Percentiles rank a stretch among this genome's conserved stretches.
These are phyloP conservation scores for Apantesis nais DNA, from an alignment of 2,888 invertebrate genomes.

Conservation along the genomic window DNA sequence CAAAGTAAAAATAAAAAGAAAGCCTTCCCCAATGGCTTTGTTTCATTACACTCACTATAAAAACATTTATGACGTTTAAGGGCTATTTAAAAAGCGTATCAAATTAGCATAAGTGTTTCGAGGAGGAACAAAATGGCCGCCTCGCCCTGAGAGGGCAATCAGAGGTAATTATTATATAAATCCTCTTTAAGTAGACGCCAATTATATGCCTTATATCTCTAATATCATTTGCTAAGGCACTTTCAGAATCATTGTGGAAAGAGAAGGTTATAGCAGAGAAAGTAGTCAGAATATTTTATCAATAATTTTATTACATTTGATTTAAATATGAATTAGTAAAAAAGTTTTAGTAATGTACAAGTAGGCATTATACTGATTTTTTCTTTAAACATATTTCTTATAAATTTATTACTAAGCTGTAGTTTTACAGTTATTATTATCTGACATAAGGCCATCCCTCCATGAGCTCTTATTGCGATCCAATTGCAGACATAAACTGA, in stretches of 20 bases:
- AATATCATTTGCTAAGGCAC: constrained; percentile 28
- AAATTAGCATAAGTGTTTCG: constrained; percentile 62
- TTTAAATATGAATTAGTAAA: too few species aligned
- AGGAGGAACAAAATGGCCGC: constrained; percentile 51
- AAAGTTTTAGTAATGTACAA: too few species aligned
- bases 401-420: too few species aligned
- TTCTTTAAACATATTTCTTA: too few species aligned
- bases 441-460: too few species aligned
- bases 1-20: background rate
- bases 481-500: too few species aligned
- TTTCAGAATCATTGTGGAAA: constrained; percentile 23
- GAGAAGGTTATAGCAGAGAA: background rate
- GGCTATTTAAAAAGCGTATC: constrained; percentile 56
- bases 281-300: too few species aligned
- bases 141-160: constrained; percentile 37
- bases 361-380: too few species aligned
- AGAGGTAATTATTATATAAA: constrained; percentile 44
- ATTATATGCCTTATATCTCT: constrained; percentile 44
- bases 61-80: constrained; percentile 54
- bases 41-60: constrained; percentile 26
- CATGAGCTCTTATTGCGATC: too few species aligned
- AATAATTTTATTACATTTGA: too few species aligned
- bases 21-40: constrained; percentile 8
- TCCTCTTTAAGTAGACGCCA: constrained; percentile 48
- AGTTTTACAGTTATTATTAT: background rate